Conservation (phyloP, 2,113 vertebrate species). For the Sebastes fasciatus region DNA sequence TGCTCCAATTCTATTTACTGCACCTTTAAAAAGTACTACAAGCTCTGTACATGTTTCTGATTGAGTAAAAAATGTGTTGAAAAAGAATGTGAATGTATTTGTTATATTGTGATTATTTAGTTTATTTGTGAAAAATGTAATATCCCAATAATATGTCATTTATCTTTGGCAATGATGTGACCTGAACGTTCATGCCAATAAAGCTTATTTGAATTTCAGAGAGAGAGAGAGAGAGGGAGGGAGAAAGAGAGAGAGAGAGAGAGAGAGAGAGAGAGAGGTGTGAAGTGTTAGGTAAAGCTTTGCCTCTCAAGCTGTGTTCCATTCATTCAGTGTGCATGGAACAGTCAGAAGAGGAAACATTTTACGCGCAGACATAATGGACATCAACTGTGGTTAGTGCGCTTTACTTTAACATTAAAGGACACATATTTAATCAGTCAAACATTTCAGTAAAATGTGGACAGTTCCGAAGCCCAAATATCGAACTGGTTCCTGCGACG, state of each 20-base stretch:
- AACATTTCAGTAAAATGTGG: slow-evolving; percentile 78
- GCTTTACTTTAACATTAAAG: not conserved
- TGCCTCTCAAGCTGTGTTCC: slow-evolving; percentile 40
- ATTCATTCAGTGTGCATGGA: slow-evolving; percentile 18
- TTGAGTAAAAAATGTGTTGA: no score
- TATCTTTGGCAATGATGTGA: no score
- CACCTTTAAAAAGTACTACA: no score
- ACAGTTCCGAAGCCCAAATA: slow-evolving; percentile 85
- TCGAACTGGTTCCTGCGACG: slow-evolving; percentile 74
- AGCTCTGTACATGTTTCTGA: no score
- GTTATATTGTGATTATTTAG: no score
- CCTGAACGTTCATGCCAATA: no score
- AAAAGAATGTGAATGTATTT: no score
- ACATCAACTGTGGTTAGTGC: not conserved
- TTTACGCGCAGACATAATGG: slow-evolving; percentile 51
- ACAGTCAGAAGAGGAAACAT: slow-evolving; percentile 2
- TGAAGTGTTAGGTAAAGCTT: slow-evolving; percentile 34
- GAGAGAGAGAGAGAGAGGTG: slow-evolving; percentile 38
- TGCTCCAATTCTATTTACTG: no score
- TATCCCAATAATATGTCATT: no score
- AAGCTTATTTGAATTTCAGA: no score
- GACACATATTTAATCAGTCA: not conserved
- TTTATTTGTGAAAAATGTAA: no score
- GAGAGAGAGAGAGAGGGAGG: no score
- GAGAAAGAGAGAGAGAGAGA: not conserved